Evolutionary conservation across 2,888 invertebrate species (phyloP), one percentile per base, ranked within the genome.

Genomic region (Branchinecta sandiegonensis): DNA sequence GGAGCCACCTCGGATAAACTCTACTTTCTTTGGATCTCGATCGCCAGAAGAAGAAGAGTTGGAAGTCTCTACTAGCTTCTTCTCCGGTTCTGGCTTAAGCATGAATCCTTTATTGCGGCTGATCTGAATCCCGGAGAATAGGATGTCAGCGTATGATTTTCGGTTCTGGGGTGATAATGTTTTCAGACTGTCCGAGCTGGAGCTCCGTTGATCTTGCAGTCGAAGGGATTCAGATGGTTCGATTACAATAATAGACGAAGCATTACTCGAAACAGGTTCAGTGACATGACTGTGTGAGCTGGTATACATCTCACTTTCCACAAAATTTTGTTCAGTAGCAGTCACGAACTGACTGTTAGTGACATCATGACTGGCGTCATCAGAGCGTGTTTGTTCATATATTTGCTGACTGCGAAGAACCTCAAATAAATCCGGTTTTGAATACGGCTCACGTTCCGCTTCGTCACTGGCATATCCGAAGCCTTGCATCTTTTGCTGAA

Each of bases 1-100:
- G 12, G 69, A 69, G n/a, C 56, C 69, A 23, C 63, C 69, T 48
- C 69, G 48, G 37, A 69, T 14, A n/a, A 48, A 47, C 12, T 56
- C 63, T 9, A 17, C 23, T 8, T 56, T 56, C 23, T n/a, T 8
- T 10, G n/a, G 8, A 56, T 17, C 63, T 56, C 9, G n/a, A 37
- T 37, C 37, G 37, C 37, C 37, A 37, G 37, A 37, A 37, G 37
- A 37, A 17, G 63, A 56, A 56, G 63, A 23, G 63, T 23, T 56
- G 10, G n/a, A 17, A 17, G 63, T 56, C 23, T 8, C 63, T 17
- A 23, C 23, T 23, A 56, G 8, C n/a, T n/a, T 56, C 8, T 17
- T 56, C 8, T 56, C 23, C n/a, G 63, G n/a, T 56, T 56, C 63
- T 9, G 23, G 14, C 11, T 56, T 10, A 37, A 37, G 37, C 37